Base-by-base conservation (phyloP, 2,888 invertebrate species). In the Phyllotreta striolata region DNA sequence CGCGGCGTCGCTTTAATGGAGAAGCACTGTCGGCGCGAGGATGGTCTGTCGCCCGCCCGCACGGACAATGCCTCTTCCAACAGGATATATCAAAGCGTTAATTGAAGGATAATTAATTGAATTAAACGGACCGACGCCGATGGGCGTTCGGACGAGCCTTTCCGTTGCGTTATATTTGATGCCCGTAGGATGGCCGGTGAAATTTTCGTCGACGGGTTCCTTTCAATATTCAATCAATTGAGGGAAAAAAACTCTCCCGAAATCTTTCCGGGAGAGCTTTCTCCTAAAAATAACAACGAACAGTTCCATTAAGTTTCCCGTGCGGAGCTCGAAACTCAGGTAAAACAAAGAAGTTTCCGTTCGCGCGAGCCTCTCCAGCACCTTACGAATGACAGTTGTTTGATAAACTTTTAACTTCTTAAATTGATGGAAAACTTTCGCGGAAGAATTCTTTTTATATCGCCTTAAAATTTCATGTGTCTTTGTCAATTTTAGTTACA, bases 71-170 rank as follows among this genome's bases (percentile, higher is more conserved):
- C 52, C 37, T 12, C 10, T 6, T 69, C 66, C 68, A 69, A 62
- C 67, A 73, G 75, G 52, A 44, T 43, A 75, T 73, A 72, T 71
- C 76, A 76, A 77, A 76, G 74, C 68, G 73, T 71, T 77, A 77
- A 78, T 77, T 77, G 75, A 76, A 77, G 76, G 74, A 74, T 78
- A 78, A 78, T 78, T 78, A 77, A 78, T 78, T 76, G 69, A 75
- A 78, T 78, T 73, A 76, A 76, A 69, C 66, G 69, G 74, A 70
- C 72, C 70, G 73, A 63, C 72, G 72, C 74, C 74, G 72, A 51
- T 52, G 52, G 43, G 54, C 24, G 10, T 7, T 34, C 7, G 41
- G 52, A 52, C 12, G 8, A n/a, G 13, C 14, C 13, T 14, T 52
- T 12, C 3, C 24, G 24, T 24, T 24, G 24, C 24, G 24, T 24